Base-by-base conservation (phyloP, 2,113 vertebrate species). In the Scartelaos histophorus region DNA sequence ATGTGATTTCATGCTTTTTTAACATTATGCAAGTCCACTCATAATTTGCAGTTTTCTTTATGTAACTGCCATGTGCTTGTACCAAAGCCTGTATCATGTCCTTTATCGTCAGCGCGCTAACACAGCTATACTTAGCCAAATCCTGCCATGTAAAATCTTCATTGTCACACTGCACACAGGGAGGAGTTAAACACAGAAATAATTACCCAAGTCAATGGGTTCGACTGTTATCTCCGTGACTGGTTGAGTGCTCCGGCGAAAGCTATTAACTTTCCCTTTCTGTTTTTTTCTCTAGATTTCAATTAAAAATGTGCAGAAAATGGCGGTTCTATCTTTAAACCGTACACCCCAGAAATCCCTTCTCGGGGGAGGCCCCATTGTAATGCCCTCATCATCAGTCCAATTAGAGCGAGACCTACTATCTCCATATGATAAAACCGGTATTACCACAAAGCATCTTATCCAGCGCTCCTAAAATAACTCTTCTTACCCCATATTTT, bases 211-310 rank as follows among this genome's bases (percentile, higher is more conserved):
- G 89, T 90, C 89, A 91, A 80, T 87, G 86, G 80, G 77, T 77
- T 76, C 76, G 70, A 67, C 90, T 70, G 67, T 89, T 91, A 90
- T 92, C 91, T 90, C 76, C 80, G 74, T 83, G 82, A 88, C 88
- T 90, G 91, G 88, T 87, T 92, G 89, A 91, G 87, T 90, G 89
- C 89, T 89, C 88, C 79, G 85, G 86, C 80, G 38, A 87, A 92
- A 90, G 85, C 90, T 90, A 91, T 93, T 93, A 90, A 67, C 82
- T 85, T 91, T 91, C 88, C 69, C 69, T 68, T 70, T 77, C 24
- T 61, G n/a, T 83, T 80, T 82, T 78, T 77, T 79, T 80, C 58
- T 0, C 70, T 82, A 68, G 80, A 88, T 92, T 93, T 93, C 89
- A 93, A 93, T 93, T 93, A 92, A 91, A 93, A 85, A 70, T 74